phyloP scores from a whole-genome alignment of 2,888 invertebrate genomes.

The Stramonita haemastoma region DNA sequence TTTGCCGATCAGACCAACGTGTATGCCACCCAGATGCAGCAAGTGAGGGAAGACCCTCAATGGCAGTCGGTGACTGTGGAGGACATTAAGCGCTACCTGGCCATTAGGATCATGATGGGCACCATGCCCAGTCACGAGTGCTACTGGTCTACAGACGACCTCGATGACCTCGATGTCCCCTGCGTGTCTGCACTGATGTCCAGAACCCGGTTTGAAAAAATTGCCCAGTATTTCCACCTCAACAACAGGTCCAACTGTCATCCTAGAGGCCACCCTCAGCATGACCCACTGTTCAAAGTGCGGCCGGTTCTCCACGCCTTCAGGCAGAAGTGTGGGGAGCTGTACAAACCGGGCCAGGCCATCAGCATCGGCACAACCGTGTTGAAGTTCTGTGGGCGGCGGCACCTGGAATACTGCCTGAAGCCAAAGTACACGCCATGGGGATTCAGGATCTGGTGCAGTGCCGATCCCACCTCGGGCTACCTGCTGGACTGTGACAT shows the following conservation, averaged over 20 bases:
- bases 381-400: slow-evolving; percentile 34
- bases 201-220: slow-evolving; percentile 12
- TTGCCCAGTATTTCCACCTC: slow-evolving; percentile 33
- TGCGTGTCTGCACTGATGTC: slow-evolving; percentile 21
- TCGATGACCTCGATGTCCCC: slow-evolving; percentile 24
- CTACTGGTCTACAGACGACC: slow-evolving; percentile 32
- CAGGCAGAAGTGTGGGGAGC: background rate
- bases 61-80: background rate
- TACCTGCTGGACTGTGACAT: slow-evolving; percentile 40
- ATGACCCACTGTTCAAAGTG: slow-evolving; percentile 35
- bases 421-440: slow-evolving; percentile 39
- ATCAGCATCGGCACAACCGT: slow-evolving; percentile 39
- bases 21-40: slow-evolving; percentile 16
- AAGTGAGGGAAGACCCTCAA: background rate
- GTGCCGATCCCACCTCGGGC: slow-evolving; percentile 19
- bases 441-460: slow-evolving; percentile 45
- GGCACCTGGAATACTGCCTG: slow-evolving; percentile 25
- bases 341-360: slow-evolving; percentile 21
- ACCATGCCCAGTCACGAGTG: background rate
- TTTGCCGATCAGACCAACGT: slow-evolving; percentile 13
- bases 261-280: background rate
- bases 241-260: slow-evolving; percentile 14
- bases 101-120: slow-evolving; percentile 2
- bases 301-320: slow-evolving; percentile 28
- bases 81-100: slow-evolving; percentile 10